phyloP scores from a whole-genome alignment of 2,797 vertebrate genomes.

The Lerista edwardsae region DNA sequence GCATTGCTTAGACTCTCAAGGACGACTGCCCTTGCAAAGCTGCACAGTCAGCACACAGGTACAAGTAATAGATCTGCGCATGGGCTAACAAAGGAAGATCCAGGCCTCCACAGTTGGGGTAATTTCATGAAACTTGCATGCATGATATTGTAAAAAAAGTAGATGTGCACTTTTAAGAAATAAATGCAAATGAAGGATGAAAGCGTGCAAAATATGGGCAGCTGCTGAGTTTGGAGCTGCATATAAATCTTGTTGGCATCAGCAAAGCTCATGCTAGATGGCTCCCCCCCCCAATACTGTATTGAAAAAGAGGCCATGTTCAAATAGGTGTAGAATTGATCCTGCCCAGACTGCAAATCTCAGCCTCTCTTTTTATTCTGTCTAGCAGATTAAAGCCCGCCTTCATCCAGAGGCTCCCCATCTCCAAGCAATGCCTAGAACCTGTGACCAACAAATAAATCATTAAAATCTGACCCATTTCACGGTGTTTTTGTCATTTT shows the following conservation, averaged over 20 bases:
- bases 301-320: neutral
- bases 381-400: neutral
- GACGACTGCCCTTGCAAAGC: constrained; percentile 50
- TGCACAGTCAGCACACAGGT: constrained; percentile 28
- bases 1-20: constrained; percentile 33
- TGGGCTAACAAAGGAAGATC: neutral
- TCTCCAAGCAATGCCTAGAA: neutral
- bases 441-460: too few species aligned
- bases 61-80: constrained; percentile 2
- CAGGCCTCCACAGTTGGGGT: neutral
- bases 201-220: neutral
- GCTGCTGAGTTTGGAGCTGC: neutral
- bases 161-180: neutral
- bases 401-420: neutral
- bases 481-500: constrained; percentile 37
- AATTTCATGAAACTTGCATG: fast-evolving
- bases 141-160: neutral
- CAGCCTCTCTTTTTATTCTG: neutral
- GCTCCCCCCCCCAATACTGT: neutral
- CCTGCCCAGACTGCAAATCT: neutral
- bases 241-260: neutral
- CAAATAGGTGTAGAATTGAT: neutral
- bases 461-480: fast-evolving
- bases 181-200: neutral
- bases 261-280: neutral